Evolutionary conservation across 2,797 vertebrate genomes (phyloP).

Genomic region (Darevskia mixta): DNA sequence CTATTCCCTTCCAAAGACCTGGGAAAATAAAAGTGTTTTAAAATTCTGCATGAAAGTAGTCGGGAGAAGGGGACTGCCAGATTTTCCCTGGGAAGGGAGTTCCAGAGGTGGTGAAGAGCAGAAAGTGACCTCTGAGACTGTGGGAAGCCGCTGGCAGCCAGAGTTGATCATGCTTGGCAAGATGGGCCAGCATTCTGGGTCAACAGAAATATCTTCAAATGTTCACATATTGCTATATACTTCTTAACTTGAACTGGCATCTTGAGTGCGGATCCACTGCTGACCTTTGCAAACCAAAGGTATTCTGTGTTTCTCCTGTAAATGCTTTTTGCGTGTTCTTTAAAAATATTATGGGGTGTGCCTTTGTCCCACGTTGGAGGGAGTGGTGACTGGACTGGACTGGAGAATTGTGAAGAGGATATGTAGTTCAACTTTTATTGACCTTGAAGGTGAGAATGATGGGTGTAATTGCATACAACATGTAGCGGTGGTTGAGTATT

Average conservation of each 20-base stretch:
- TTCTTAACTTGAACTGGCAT: background rate
- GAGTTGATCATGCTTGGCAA: background rate
- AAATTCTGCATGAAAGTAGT: too few relatives aligned
- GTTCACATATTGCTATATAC: background rate
- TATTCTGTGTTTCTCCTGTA: background rate
- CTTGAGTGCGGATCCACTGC: background rate
- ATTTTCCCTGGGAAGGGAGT: background rate
- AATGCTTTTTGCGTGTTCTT: background rate
- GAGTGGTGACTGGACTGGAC: background rate
- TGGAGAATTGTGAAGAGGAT: too few relatives aligned
- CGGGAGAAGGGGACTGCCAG: background rate
- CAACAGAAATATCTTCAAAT: background rate
- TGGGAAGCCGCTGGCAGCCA: background rate
- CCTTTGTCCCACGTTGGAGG: background rate
- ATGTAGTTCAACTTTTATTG: background rate
- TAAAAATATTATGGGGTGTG: background rate
- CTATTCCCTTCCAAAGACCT: too few relatives aligned
- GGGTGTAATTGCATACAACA: background rate
- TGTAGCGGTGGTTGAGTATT: background rate
- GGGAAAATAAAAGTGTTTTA: too few relatives aligned
- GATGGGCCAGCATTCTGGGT: too few relatives aligned
- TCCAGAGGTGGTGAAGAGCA: background rate
- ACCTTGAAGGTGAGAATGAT: background rate
- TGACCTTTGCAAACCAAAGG: slow-evolving; percentile 12
- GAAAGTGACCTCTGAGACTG: background rate